Conservation (phyloP, 2,113 vertebrate species). For the Gila orcuttii region DNA sequence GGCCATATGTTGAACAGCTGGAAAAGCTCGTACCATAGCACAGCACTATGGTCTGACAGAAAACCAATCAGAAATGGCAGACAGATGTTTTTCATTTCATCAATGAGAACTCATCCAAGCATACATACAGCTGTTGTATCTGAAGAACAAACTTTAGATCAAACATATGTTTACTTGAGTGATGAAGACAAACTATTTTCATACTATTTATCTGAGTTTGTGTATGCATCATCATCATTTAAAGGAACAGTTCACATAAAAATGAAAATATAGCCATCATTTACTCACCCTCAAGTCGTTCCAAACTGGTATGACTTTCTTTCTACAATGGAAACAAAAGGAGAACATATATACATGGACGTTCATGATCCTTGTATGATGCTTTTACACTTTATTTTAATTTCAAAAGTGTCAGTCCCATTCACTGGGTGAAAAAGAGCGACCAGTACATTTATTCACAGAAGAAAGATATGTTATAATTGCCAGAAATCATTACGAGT, state of each 20-base stretch:
- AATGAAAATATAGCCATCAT: background rate
- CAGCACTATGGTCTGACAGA: conserved; percentile 39
- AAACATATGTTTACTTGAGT: conserved; percentile 27
- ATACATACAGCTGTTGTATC: conserved; percentile 40
- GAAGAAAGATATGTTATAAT: background rate
- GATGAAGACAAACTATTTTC: conserved; percentile 5
- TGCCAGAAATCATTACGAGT: background rate
- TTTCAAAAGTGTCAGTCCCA: background rate
- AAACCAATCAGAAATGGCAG: conserved; percentile 57
- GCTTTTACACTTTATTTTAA: background rate
- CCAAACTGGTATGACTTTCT: background rate
- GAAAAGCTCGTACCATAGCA: conserved; percentile 16
- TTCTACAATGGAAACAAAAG: background rate
- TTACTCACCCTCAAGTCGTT: background rate
- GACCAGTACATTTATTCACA: background rate
- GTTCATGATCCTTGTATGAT: background rate
- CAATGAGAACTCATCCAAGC: conserved; percentile 31
- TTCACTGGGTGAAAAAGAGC: background rate
- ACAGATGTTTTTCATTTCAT: conserved; percentile 55
- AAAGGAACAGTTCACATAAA: background rate
- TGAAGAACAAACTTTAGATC: conserved; percentile 21
- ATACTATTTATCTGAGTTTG: background rate
- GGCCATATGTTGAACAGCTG: conserved; percentile 57
- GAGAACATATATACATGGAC: background rate
- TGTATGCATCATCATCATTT: background rate